Conservation (phyloP, 2,888 invertebrate genomes). For the Tholera decimalis region DNA sequence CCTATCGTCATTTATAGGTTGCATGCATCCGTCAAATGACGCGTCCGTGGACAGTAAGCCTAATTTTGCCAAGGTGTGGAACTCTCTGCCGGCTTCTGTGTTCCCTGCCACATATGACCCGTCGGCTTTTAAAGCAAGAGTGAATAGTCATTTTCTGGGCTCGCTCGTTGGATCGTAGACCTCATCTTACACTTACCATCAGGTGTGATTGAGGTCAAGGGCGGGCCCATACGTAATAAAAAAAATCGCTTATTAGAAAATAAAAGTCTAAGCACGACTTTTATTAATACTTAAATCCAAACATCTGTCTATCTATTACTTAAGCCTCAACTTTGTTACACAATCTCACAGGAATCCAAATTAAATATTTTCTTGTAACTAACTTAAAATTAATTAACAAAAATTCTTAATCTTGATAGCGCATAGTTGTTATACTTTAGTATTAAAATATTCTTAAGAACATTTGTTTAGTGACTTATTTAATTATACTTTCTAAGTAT, state of each 20-base stretch:
- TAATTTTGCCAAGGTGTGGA: too few relatives aligned
- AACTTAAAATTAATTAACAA: constrained; percentile 33
- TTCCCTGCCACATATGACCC: too few relatives aligned
- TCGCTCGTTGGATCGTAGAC: too few relatives aligned
- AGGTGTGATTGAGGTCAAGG: too few relatives aligned
- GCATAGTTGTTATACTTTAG: constrained; percentile 22
- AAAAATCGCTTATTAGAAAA: neutral
- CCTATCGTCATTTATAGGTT: too few relatives aligned
- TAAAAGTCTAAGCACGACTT: neutral
- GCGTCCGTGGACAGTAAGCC: too few relatives aligned
- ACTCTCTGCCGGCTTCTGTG: too few relatives aligned
- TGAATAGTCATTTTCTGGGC: too few relatives aligned
- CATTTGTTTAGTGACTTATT: constrained; percentile 44
- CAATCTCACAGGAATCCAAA: constrained; percentile 28
- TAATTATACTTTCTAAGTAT: constrained; percentile 51
- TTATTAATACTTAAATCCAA: neutral
- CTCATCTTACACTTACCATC: too few relatives aligned
- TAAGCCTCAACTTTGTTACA: constrained; percentile 3
- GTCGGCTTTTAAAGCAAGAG: too few relatives aligned
- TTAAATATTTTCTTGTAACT: constrained; percentile 20
- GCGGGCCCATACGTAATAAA: too few relatives aligned
- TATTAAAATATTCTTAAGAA: constrained; percentile 28
- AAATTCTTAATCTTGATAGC: constrained; percentile 14
- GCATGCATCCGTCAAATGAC: too few relatives aligned
- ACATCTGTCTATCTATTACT: neutral